Evolutionary conservation across 2,888 invertebrate species (phyloP), one percentile per base, ranked within the genome.

Genomic region (Tetheella fluctuosa): DNA sequence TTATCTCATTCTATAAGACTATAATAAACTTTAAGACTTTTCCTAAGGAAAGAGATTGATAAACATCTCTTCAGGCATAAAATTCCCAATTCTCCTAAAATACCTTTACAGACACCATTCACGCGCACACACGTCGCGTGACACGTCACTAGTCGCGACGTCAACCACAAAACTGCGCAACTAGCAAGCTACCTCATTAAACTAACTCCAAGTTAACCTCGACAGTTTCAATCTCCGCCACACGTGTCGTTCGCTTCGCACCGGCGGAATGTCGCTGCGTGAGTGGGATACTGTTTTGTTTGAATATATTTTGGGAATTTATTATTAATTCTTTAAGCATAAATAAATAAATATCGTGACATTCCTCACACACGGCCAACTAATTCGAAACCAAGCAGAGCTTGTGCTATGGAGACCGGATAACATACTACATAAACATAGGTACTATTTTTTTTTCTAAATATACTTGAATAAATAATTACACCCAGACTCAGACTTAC

Each of bases 141-240:
- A 30, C 61, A 52, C 55, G 28, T 52, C 37, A 1, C 25, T n/a
- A n/a, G 39, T 54, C 42, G 54, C 55, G 55, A 4, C 54, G 56
- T 39, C 25, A n/a, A 37, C 65, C 66, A 30, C 68, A 68, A 61
- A 59, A 68, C 62, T 59, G 62, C 48, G 59, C 59, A 61, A 63
- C 66, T 64, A 53, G 60, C 60, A 60, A 63, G 63, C 59, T 65
- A 65, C 70, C 70, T 71, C 65, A 73, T 69, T 69, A 69, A 73
- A 73, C 69, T 71, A 68, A 71, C 66, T 68, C 63, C 59, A 68
- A 69, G 65, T 64, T 13, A 30, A 60, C 52, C 66, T 60, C 64
- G 67, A 67, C 71, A 67, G 61, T 62, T 63, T 61, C 68, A 65
- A 69, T 68, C 66, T 68, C 63, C 67, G 64, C 48, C 39, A 15